Evolutionary conservation across 2,113 vertebrate genomes (phyloP), one percentile per base, ranked within the genome.

Genomic region (Terrapene triunguis): DNA sequence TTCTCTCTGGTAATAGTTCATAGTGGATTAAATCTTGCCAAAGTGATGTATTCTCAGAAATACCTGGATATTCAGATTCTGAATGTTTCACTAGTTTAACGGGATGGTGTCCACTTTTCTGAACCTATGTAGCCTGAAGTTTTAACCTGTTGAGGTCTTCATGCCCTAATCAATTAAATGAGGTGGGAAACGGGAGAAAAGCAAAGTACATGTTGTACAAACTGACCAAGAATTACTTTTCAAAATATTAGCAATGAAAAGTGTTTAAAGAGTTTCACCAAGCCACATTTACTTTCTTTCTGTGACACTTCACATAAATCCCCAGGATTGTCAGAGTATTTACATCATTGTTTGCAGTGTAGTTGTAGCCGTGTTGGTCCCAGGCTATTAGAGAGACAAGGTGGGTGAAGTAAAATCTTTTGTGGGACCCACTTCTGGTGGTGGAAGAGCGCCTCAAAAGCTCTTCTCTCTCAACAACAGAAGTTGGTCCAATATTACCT

Each of bases 41-140:
- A 19, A 84, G 88, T 69, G 88, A 85, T 91, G 90, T 95, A 85
- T 89, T 95, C 84, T 79, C 81, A 85, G 50, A 94, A 22, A 5
- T 50, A 54, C 78, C 83, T 88, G n/a, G 90, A 74, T 91, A 19
- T 85, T 91, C 25, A 47, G 57, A 74, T 85, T 92, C 82, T 92
- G n/a, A 94, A 83, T 85, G 24, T 76, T 97, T 55, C n/a, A 51
- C 11, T 9, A 85, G 42, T 78, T 95, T 86, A 89, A 93, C 89
- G 21, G 19, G 90, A 27, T 85, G 42, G 7, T 69, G 91, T 32
- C 29, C 10, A 14, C 74, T 74, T 69, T 85, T 90, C n/a, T 74
- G 22, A 74, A 42, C 69, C 38, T 82, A 0, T 83, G 50, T 82
- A 89, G 92, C 25, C 55, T 80, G 25, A 96, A 89, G 11, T 80